phyloP scores from a whole-genome alignment of 2,113 vertebrate species.

The Leuciscus idus region DNA sequence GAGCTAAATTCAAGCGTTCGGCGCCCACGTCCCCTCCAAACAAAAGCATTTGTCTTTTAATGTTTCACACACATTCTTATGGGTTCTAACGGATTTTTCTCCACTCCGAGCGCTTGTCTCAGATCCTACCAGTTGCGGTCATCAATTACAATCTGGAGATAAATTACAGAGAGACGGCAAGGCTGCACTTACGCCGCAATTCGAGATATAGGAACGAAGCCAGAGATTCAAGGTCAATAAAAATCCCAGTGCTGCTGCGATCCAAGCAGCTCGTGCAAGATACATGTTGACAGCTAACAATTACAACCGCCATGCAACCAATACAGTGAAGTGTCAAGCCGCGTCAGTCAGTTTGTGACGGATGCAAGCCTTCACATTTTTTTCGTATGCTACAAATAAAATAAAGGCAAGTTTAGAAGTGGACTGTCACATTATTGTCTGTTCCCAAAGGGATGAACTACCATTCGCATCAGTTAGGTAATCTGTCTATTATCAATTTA shows the following conservation, averaged over 20 bases:
- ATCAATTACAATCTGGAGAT: constrained; percentile 54
- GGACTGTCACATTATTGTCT: constrained; percentile 8
- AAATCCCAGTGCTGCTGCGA: constrained; percentile 26
- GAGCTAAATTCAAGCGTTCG: not conserved
- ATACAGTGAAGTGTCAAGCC: not conserved
- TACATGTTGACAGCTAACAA: constrained; percentile 34
- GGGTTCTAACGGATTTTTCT: constrained; percentile 13
- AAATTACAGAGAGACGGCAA: constrained; percentile 47
- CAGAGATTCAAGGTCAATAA: constrained; percentile 51
- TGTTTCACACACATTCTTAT: constrained; percentile 7
- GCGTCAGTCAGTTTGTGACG: not conserved
- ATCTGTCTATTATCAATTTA: constrained; percentile 12
- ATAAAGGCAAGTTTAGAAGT: not conserved
- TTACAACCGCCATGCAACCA: constrained; percentile 22
- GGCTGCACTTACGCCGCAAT: constrained; percentile 42
- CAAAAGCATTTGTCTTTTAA: constrained; percentile 25
- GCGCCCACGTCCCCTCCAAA: not conserved
- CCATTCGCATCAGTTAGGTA: not conserved
- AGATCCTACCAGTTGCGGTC: not conserved
- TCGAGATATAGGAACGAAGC: constrained; percentile 36
- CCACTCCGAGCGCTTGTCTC: constrained; percentile 16
- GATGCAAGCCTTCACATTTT: not conserved
- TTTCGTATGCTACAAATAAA: not conserved
- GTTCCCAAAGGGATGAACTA: not conserved
- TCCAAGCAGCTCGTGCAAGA: constrained; percentile 38